These are phyloP conservation scores for Drosophila aldrichi DNA, from an alignment of 2,888 invertebrate genomes.

Conservation along the genomic window DNA sequence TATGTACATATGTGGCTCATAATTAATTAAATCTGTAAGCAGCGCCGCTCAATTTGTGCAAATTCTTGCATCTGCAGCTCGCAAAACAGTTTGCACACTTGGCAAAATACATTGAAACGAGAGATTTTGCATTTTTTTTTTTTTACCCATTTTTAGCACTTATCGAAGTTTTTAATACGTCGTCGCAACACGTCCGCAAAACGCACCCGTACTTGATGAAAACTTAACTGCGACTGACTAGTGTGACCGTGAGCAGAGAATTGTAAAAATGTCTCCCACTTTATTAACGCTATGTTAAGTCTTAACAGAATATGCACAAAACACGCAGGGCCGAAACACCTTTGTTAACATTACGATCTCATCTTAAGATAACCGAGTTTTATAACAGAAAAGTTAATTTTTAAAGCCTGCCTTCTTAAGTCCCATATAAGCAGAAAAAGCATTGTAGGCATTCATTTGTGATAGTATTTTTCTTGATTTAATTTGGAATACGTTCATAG, in stretches of 20 bases:
- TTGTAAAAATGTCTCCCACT: slow-evolving; percentile 15
- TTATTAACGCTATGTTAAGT: slow-evolving; percentile 11
- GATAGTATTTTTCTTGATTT: background rate
- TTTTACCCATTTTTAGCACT: slow-evolving; percentile 62
- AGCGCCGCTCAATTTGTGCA: slow-evolving; percentile 21
- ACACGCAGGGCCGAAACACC: background rate
- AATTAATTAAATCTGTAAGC: slow-evolving; percentile 50
- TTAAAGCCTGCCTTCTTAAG: background rate
- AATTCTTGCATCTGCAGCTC: slow-evolving; percentile 18
- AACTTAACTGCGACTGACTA: slow-evolving; percentile 46
- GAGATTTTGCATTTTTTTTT: slow-evolving; percentile 27
- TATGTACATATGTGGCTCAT: slow-evolving; percentile 47
- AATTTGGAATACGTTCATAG: too few species aligned
- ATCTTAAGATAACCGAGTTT: background rate
- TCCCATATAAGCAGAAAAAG: background rate
- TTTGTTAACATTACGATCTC: background rate
- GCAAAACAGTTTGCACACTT: slow-evolving; percentile 32
- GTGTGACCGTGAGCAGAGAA: slow-evolving; percentile 37
- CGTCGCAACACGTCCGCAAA: slow-evolving; percentile 54
- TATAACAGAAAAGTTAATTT: background rate
- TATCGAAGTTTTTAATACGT: slow-evolving; percentile 61
- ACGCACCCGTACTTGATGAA: slow-evolving; percentile 43
- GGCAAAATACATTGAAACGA: slow-evolving; percentile 22
- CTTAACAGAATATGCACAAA: background rate
- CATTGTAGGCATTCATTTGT: too few species aligned